Evolutionary conservation across 2,888 invertebrate genomes (phyloP).

Genomic region (Escarpia spicata): DNA sequence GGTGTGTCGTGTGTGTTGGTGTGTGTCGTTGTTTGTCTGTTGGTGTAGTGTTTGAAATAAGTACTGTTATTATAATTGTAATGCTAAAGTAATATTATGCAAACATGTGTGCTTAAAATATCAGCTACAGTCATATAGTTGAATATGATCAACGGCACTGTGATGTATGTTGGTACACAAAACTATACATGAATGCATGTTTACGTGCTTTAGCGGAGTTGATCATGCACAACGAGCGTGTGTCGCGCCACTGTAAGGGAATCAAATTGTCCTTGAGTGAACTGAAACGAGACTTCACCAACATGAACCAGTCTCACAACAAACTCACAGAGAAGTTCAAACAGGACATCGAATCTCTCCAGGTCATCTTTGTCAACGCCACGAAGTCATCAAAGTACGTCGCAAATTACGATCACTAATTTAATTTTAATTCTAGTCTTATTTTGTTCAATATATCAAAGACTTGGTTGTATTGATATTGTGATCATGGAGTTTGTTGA

Average conservation of each 20-base stretch:
- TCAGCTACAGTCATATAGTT: background rate
- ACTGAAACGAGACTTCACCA: slow-evolving; percentile 53
- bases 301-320: slow-evolving; percentile 59
- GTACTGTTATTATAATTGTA: background rate
- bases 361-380: slow-evolving; percentile 61
- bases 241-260: slow-evolving; percentile 62
- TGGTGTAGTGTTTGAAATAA: background rate
- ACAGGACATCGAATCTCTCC: slow-evolving; percentile 59
- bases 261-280: slow-evolving; percentile 60
- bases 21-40: background rate
- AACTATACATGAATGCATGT: background rate
- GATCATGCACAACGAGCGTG: slow-evolving; percentile 63
- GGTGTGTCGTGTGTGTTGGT: too few relatives aligned
- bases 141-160: background rate
- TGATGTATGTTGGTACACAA: background rate
- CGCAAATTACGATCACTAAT: background rate
- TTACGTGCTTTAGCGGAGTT: slow-evolving; percentile 57
- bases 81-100: background rate
- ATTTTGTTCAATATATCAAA: too few relatives aligned
- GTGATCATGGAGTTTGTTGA: too few relatives aligned
- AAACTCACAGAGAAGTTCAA: slow-evolving; percentile 56
- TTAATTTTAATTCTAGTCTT: too few relatives aligned
- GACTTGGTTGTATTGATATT: too few relatives aligned
- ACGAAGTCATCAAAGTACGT: slow-evolving; percentile 58
- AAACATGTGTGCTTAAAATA: background rate